A percentile compares a stretch with the other conserved stretches of the same genome.
phyloP scores from a whole-genome alignment of 2,888 invertebrate species.

The Polymixis lichenea region DNA sequence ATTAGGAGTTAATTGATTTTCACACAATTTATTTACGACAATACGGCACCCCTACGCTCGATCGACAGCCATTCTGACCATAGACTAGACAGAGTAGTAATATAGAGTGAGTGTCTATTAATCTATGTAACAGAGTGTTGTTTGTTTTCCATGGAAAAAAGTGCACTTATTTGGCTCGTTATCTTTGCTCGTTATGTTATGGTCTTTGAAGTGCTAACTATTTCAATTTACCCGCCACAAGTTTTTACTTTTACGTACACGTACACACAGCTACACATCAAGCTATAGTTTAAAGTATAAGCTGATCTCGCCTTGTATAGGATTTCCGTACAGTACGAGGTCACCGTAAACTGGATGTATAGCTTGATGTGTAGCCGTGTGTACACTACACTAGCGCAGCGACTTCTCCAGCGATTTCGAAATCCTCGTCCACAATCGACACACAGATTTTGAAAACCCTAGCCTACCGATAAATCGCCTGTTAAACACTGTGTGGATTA shows the following conservation, averaged over 20 bases:
- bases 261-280: too few species aligned
- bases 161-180: too few species aligned
- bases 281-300: too few species aligned
- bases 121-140: not conserved
- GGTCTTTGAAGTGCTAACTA: too few species aligned
- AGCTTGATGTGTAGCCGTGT: too few species aligned
- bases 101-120: not conserved
- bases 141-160: not conserved
- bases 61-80: constrained; percentile 84
- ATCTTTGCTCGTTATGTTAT: too few species aligned
- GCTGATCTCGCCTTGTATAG: too few species aligned
- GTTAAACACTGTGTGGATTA: too few species aligned
- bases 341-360: too few species aligned
- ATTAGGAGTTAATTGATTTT: constrained; percentile 76
- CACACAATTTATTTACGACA: constrained; percentile 77
- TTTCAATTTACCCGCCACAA: too few species aligned
- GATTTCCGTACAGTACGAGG: too few species aligned
- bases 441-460: not conserved
- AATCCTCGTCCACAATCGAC: not conserved
- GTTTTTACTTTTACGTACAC: not conserved
- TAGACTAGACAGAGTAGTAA: constrained; percentile 32
- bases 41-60: constrained; percentile 80
- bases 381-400: too few species aligned
- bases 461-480: not conserved
- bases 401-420: not conserved